Evolutionary conservation across 1,140 invertebrate genomes (phyloP).

Genomic region (Leptinotarsa lineolata): DNA sequence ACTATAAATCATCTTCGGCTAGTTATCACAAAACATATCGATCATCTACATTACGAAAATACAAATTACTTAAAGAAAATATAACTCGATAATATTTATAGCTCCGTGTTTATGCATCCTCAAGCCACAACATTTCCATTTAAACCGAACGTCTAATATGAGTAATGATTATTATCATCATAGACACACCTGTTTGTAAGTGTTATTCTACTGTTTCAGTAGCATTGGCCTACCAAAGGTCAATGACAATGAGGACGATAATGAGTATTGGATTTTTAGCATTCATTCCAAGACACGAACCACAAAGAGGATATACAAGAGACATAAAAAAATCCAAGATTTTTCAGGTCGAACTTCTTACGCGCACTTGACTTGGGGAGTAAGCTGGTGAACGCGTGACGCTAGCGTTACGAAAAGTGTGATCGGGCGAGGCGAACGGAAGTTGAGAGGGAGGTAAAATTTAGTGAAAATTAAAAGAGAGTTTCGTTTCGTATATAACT

Average conservation of each 20-base stretch:
- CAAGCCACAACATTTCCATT: constrained; percentile 16
- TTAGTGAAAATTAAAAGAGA: too few species aligned
- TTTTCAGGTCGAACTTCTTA: too few species aligned
- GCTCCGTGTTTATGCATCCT: constrained; percentile 20
- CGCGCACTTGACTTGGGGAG: too few species aligned
- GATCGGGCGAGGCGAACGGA: too few species aligned
- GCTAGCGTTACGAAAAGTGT: too few species aligned
- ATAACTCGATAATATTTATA: constrained; percentile 19
- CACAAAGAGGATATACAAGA: too few species aligned
- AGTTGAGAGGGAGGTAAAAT: too few species aligned
- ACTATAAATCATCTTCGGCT: neutral
- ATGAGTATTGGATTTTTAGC: too few species aligned
- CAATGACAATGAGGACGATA: neutral
- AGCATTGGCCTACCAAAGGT: constrained; percentile 5
- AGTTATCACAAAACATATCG: neutral
- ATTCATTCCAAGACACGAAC: too few species aligned
- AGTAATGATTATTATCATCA: constrained; percentile 20
- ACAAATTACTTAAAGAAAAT: neutral
- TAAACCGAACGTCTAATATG: constrained; percentile 21
- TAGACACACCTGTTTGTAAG: constrained; percentile 7
- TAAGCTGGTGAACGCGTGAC: too few species aligned
- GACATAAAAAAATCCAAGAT: too few species aligned
- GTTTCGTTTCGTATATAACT: too few species aligned
- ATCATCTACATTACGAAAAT: neutral
- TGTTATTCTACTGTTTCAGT: constrained; percentile 3